A percentile compares a stretch with the other conserved stretches of the same genome.
Evolutionary conservation across 2,888 invertebrate species (phyloP).

Genomic region (Steinernema carpocapsae): DNA sequence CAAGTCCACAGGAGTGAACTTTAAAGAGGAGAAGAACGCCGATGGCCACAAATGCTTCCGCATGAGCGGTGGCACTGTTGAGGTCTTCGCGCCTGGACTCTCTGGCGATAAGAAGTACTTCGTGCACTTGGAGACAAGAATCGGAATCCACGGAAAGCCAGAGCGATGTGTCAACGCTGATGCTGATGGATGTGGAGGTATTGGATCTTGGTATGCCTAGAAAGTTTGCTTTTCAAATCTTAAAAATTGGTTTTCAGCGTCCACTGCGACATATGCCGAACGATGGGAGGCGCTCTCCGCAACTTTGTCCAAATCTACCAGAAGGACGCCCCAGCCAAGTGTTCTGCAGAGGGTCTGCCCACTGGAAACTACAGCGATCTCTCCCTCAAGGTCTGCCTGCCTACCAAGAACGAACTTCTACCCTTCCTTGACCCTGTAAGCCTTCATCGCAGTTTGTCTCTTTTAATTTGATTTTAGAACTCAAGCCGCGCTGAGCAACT

Average conservation of each 20-base stretch:
- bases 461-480: slow-evolving; percentile 52
- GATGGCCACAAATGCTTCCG: slow-evolving; percentile 64
- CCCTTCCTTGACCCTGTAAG: slow-evolving; percentile 66
- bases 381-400: slow-evolving; percentile 66
- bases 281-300: slow-evolving; percentile 61
- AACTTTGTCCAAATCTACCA: slow-evolving; percentile 68
- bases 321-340: slow-evolving; percentile 64
- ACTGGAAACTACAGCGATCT: slow-evolving; percentile 65
- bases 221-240: neutral
- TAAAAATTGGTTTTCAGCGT: slow-evolving; percentile 32
- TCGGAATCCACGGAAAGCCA: slow-evolving; percentile 68
- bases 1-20: slow-evolving; percentile 59
- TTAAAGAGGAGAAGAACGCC: slow-evolving; percentile 52
- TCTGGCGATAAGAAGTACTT: slow-evolving; percentile 65
- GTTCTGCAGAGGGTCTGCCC: slow-evolving; percentile 60
- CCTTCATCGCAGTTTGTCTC: slow-evolving; percentile 1
- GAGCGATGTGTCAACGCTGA: slow-evolving; percentile 68
- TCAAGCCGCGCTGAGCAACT: slow-evolving; percentile 65
- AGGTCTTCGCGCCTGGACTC: slow-evolving; percentile 59
- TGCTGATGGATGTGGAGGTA: slow-evolving; percentile 66
- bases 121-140: slow-evolving; percentile 67
- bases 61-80: slow-evolving; percentile 67
- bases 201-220: slow-evolving; percentile 62
- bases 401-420: slow-evolving; percentile 66
- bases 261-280: slow-evolving; percentile 67